Evolutionary conservation across 2,888 invertebrate genomes (phyloP).

Genomic region (Scaptomyza cyrtandrae): DNA sequence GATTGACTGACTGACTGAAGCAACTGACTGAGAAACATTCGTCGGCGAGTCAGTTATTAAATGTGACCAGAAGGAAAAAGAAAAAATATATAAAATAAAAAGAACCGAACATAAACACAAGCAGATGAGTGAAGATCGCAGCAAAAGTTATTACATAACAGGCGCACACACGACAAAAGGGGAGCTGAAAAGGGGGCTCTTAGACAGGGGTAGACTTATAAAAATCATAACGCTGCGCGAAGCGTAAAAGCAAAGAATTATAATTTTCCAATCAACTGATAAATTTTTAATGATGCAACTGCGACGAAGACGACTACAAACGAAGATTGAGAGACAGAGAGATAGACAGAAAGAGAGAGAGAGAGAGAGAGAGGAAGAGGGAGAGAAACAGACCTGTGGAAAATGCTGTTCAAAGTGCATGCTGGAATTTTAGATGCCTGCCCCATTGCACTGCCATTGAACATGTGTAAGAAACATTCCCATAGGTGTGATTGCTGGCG

Average conservation of each 20-base stretch:
- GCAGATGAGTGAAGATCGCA: slow-evolving; percentile 17
- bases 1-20: slow-evolving; percentile 35
- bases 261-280: slow-evolving; percentile 80
- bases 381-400: slow-evolving; percentile 41
- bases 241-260: slow-evolving; percentile 79
- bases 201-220: slow-evolving; percentile 46
- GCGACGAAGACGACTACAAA: slow-evolving; percentile 20
- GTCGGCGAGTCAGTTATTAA: slow-evolving; percentile 64
- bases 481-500: slow-evolving; percentile 80
- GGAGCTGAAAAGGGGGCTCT: slow-evolving; percentile 10
- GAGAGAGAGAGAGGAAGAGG: neutral
- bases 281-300: slow-evolving; percentile 76
- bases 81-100: neutral
- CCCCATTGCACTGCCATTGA: slow-evolving; percentile 35
- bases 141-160: slow-evolving; percentile 64
- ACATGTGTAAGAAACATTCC: slow-evolving; percentile 79
- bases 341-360: neutral
- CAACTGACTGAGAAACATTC: slow-evolving; percentile 22
- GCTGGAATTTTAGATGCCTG: slow-evolving; percentile 66
- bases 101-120: slow-evolving; percentile 9
- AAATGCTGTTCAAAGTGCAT: slow-evolving; percentile 76
- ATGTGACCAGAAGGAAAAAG: slow-evolving; percentile 61
- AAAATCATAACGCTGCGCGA: slow-evolving; percentile 68
- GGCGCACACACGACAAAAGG: slow-evolving; percentile 32
- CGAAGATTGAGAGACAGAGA: neutral